phyloP scores from a whole-genome alignment of 2,888 invertebrate species.

The Hypomecis punctinalis region DNA sequence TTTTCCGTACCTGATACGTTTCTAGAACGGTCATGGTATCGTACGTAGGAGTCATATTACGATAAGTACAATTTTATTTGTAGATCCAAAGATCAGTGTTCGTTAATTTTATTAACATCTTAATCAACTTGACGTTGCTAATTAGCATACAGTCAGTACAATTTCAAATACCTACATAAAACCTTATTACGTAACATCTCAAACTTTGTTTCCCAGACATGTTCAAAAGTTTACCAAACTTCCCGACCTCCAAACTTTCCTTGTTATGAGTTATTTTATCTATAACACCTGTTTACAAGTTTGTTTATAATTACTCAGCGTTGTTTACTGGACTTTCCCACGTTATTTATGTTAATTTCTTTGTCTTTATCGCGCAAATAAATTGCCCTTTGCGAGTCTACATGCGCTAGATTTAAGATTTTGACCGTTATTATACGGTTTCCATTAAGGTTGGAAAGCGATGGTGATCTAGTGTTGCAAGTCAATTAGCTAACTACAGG shows the following conservation, averaged over 20 bases:
- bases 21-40: no score
- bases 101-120: no score
- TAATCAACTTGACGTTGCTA: no score
- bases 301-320: conserved; percentile 18
- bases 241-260: conserved; percentile 25
- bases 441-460: conserved; percentile 19
- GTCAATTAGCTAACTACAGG: background rate
- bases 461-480: background rate
- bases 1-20: no score
- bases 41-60: no score
- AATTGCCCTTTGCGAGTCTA: conserved; percentile 14
- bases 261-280: conserved; percentile 28
- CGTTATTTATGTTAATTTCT: conserved; percentile 25
- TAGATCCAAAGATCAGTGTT: no score
- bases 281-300: conserved; percentile 21
- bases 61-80: no score
- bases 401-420: conserved; percentile 11
- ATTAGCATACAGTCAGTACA: background rate
- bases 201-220: background rate
- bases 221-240: background rate
- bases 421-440: conserved; percentile 3
- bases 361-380: conserved; percentile 14
- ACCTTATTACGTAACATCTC: background rate
- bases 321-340: conserved; percentile 24
- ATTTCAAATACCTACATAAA: background rate